Percentiles rank a stretch among this genome's conserved stretches.
These are phyloP conservation scores for Dendroctonus ponderosae DNA, from an alignment of 1,140 invertebrate species.

Conservation along the genomic window DNA sequence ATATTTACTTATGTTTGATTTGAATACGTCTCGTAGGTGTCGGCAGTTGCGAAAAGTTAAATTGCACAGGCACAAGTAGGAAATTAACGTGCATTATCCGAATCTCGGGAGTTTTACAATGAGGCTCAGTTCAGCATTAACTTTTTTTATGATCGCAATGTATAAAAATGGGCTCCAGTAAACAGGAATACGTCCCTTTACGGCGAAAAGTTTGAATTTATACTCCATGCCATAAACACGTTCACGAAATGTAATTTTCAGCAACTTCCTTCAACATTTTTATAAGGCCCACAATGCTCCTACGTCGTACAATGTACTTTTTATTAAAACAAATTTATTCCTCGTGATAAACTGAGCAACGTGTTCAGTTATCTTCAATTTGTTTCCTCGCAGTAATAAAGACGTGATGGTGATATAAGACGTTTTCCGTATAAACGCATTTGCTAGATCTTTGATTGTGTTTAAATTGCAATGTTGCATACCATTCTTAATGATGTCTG, in stretches of 20 bases:
- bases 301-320: constrained; percentile 20
- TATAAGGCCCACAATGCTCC: constrained; percentile 5
- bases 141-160: constrained; percentile 7
- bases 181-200: constrained; percentile 9
- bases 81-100: too few relatives aligned
- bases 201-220: constrained; percentile 19
- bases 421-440: too few relatives aligned
- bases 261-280: constrained; percentile 15
- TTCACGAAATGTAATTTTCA: constrained; percentile 19
- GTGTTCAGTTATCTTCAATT: constrained; percentile 5
- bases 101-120: neutral
- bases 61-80: too few relatives aligned
- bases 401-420: too few relatives aligned
- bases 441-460: too few relatives aligned
- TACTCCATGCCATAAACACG: constrained; percentile 13
- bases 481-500: too few relatives aligned
- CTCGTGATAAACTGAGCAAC: constrained; percentile 14
- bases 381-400: neutral
- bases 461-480: too few relatives aligned
- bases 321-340: constrained; percentile 13
- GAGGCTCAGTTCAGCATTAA: constrained; percentile 2
- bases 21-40: too few relatives aligned
- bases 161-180: constrained; percentile 1
- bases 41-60: too few relatives aligned
- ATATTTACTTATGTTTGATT: too few relatives aligned